Base-by-base conservation (phyloP, 1,140 invertebrate genomes). In the Drosophila neocordata region DNA sequence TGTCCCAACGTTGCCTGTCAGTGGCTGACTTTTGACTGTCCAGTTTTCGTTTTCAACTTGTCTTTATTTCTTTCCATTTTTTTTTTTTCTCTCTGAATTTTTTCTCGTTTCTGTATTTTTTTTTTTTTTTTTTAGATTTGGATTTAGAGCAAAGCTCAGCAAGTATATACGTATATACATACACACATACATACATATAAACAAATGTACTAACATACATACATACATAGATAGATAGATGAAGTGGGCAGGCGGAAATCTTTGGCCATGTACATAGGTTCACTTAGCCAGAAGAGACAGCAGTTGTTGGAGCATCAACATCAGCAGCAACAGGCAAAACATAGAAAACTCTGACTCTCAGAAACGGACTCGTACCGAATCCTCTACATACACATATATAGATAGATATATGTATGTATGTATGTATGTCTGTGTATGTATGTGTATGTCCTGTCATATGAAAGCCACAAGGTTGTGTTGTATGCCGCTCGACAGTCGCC, bases 381-480 rank as follows among this genome's bases (percentile, higher is more conserved):
- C 56, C 44, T 52, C 31, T n/a, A n/a, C n/a, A n/a, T n/a, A n/a
- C n/a, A n/a, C n/a, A n/a, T n/a, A n/a, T n/a, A n/a, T n/a, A n/a
- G n/a, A n/a, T n/a, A n/a, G n/a, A n/a, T 20, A 9, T 44, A 13
- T 24, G 22, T 24, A 24, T 24, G 22, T 24, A 4, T 24, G 38
- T 1, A 2, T 27, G 65, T 24, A 4, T 22, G 13, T n/a, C 2
- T 20, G 12, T 15, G 13, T 38, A 15, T 60, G 20, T 48, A 12
- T 53, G 55, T 79, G 64, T 74, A 59, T 69, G 58, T 51, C 76
- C 55, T 77, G 81, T 85, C 78, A 74, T 63, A 66, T 71, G 69
- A 81, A 80, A 84, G 81, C 73, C 82, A 87, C 81, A 84, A 81
- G 81, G 73, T 84, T 48, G 41, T 48, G 41, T 56, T 85, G 81